Evolutionary conservation across 2,113 vertebrate genomes (phyloP).

Genomic region (Pseudois nayaur): DNA sequence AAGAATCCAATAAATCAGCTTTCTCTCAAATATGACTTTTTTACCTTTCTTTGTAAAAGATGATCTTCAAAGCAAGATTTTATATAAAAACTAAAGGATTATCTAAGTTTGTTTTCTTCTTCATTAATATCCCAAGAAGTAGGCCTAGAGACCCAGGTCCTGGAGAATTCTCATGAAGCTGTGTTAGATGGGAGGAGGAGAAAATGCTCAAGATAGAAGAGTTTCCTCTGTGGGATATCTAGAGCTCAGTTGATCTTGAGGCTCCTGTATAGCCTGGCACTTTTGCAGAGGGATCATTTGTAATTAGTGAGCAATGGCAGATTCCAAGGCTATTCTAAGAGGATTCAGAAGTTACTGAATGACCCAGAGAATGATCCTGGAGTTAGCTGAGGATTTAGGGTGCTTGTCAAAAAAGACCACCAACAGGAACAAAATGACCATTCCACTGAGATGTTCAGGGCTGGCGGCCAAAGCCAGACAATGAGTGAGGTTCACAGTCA

Average conservation of each 20-base stretch:
- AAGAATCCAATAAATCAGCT: background rate
- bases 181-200: background rate
- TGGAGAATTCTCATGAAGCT: background rate
- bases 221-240: background rate
- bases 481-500: background rate
- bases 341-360: background rate
- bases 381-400: background rate
- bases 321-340: background rate
- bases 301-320: background rate
- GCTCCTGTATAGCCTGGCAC: background rate
- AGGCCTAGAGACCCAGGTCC: background rate
- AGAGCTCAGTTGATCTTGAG: background rate
- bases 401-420: background rate
- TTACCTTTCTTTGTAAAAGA: background rate
- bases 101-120: background rate
- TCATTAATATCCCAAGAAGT: background rate
- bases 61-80: background rate
- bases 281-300: background rate
- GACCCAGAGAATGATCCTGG: background rate
- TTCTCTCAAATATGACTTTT: background rate
- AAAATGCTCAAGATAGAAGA: background rate
- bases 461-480: background rate
- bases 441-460: background rate
- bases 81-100: background rate
- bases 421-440: accelerated